Conservation (phyloP, 2,113 vertebrate species). For the Prinia subflava region DNA sequence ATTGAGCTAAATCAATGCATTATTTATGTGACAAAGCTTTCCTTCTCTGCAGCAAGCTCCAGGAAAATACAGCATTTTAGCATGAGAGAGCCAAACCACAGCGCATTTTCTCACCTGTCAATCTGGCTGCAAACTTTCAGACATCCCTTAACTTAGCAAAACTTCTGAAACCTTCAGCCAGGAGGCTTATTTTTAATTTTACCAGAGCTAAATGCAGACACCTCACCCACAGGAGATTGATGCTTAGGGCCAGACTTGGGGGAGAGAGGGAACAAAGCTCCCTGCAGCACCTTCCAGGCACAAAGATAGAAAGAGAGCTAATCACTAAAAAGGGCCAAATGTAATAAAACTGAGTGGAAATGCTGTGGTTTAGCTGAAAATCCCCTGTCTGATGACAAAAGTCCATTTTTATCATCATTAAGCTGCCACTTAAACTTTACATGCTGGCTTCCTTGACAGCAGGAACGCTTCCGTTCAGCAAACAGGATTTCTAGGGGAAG, state of each 20-base stretch:
- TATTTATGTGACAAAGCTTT: not conserved
- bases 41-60: not conserved
- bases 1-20: not conserved
- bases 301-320: not conserved
- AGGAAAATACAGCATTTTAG: not conserved
- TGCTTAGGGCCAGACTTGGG: not conserved
- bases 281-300: not conserved
- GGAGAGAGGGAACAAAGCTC: not conserved
- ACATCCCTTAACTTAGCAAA: not conserved
- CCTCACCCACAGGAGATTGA: not conserved
- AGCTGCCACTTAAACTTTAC: not conserved
- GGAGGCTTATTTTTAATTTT: not conserved
- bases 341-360: not conserved
- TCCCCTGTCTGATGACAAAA: not conserved
- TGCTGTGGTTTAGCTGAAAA: not conserved
- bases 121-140: not conserved
- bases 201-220: not conserved
- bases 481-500: not conserved
- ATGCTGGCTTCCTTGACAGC: not conserved
- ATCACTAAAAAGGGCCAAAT: not conserved
- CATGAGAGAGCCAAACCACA: not conserved
- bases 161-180: rapidly evolving
- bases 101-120: rapidly evolving
- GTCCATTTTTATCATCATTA: not conserved
- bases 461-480: not conserved